Conservation (phyloP, 2,888 invertebrate genomes). For the Amphipoea lucens region DNA sequence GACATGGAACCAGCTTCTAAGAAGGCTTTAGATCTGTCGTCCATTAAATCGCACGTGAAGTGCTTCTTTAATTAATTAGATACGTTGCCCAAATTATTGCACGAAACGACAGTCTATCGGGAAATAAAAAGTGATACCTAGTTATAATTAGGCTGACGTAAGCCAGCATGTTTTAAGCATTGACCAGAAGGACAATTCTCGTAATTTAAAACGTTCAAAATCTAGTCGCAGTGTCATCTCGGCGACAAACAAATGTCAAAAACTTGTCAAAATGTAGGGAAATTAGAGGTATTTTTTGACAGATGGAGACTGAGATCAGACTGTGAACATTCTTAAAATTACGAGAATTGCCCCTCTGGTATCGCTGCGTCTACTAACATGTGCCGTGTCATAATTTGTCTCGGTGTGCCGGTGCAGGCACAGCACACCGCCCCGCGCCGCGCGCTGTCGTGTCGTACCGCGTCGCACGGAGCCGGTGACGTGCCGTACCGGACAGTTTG, state of each 20-base stretch:
- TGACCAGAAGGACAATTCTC: no score
- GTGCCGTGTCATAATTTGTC: conserved; percentile 29
- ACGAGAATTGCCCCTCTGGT: no score
- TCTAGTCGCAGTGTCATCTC: no score
- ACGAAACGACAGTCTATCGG: no score
- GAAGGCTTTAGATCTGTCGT: neutral
- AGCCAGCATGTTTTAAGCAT: no score
- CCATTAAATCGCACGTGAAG: no score
- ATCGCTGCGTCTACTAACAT: conserved; percentile 28
- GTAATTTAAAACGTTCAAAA: no score
- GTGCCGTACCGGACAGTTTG: neutral
- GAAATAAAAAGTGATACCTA: neutral
- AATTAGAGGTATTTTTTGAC: no score
- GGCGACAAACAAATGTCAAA: no score
- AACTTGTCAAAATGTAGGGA: no score
- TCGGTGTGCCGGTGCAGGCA: conserved; percentile 2
- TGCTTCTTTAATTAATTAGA: neutral
- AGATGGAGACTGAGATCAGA: no score
- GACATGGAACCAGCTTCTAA: neutral
- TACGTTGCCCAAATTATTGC: neutral
- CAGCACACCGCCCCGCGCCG: neutral
- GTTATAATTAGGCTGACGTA: neutral
- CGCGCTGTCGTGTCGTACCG: neutral
- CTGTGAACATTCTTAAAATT: no score
- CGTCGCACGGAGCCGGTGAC: neutral